Evolutionary conservation across 2,888 invertebrate genomes (phyloP).

Genomic region (Dicranocentrus wangi): DNA sequence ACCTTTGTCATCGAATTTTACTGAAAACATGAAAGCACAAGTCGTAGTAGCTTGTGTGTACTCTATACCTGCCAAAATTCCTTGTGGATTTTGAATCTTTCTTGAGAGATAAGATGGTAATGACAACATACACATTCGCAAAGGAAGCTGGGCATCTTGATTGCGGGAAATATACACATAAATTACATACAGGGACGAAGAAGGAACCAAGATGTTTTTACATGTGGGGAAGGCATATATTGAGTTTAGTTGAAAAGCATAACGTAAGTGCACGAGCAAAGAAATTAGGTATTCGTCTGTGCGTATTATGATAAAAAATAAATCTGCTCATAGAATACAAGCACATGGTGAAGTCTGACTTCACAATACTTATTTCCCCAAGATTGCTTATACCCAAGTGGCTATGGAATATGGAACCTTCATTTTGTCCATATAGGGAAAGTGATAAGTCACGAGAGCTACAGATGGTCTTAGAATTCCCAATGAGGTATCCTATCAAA

Average conservation of each 20-base stretch:
- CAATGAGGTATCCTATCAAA: conserved; percentile 19
- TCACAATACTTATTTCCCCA: not conserved
- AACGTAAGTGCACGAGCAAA: conserved; percentile 11
- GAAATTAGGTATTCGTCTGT: conserved; percentile 37
- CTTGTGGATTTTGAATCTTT: no score
- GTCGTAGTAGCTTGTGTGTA: no score
- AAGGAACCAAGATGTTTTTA: not conserved
- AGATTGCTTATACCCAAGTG: no score
- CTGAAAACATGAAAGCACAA: no score
- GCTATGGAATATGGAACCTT: no score
- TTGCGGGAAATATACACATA: not conserved
- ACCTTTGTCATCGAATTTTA: no score
- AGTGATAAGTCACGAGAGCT: conserved; percentile 41
- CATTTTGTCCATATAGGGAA: conserved; percentile 12
- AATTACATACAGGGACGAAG: not conserved
- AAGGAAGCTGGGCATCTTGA: no score
- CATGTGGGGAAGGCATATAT: no score
- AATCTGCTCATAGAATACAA: conserved; percentile 11
- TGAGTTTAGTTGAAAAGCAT: not conserved
- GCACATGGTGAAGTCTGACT: not conserved
- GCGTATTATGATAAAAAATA: conserved; percentile 41
- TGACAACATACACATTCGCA: no score
- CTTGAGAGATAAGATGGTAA: no score
- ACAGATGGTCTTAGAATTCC: conserved; percentile 45
- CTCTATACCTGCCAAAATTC: no score